Evolutionary conservation across 2,797 vertebrate genomes (phyloP).

Genomic region (Hypotaenidia philippensis): DNA sequence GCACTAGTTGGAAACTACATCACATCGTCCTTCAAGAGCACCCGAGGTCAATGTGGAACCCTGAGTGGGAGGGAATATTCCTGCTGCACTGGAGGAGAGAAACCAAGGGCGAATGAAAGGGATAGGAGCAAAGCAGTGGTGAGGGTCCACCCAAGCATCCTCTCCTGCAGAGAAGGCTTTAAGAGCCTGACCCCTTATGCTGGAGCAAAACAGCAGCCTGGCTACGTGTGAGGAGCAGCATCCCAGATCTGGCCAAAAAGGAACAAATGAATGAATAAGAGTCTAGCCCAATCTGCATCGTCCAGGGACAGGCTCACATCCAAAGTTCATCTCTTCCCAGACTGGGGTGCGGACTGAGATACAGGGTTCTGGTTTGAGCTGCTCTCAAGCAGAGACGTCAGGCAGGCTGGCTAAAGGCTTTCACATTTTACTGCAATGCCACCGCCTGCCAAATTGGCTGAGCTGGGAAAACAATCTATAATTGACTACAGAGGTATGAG

Average conservation of each 20-base stretch:
- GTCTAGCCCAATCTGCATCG: not conserved
- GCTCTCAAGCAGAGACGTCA: constrained; percentile 45
- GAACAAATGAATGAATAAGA: not conserved
- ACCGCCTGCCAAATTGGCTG: constrained; percentile 43
- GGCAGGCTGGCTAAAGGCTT: constrained; percentile 4
- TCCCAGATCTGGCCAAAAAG: not conserved
- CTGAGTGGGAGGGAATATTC: not conserved
- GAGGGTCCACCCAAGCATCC: not conserved
- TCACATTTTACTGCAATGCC: constrained; percentile 43
- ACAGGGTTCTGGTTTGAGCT: constrained; percentile 58
- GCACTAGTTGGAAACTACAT: not conserved
- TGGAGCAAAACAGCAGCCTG: not conserved
- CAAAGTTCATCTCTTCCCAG: not conserved
- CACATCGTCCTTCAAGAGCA: not conserved
- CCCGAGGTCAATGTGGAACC: fast-evolving
- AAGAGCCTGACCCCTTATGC: not conserved
- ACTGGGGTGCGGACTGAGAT: not conserved
- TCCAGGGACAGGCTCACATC: not conserved
- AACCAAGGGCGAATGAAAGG: not conserved
- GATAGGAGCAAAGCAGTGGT: not conserved
- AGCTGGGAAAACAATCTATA: constrained; percentile 68
- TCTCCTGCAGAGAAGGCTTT: not conserved
- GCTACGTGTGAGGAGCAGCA: not conserved
- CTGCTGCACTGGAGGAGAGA: not conserved
- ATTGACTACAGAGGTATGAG: constrained; percentile 68